A percentile compares a stretch with the other conserved stretches of the same genome.
These are phyloP conservation scores for Oreonectes daqikongensis DNA, from an alignment of 2,797 vertebrate genomes.

Conservation along the genomic window DNA sequence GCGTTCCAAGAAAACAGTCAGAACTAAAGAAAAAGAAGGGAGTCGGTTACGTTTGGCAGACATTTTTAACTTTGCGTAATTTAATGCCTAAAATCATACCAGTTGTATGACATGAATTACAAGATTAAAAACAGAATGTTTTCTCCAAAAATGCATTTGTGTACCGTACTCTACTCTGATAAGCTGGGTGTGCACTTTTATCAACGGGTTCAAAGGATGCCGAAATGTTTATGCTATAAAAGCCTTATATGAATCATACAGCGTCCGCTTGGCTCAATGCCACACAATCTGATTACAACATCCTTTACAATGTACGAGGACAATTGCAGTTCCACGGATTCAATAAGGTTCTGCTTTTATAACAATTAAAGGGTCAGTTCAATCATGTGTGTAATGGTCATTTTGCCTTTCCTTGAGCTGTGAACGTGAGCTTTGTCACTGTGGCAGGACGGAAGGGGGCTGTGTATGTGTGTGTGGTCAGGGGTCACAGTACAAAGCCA, in stretches of 20 bases:
- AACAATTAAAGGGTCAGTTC: slow-evolving; percentile 36
- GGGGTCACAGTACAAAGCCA: slow-evolving; percentile 67
- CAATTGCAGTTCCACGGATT: slow-evolving; percentile 17
- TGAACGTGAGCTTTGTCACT: slow-evolving; percentile 61
- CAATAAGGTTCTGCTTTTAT: neutral
- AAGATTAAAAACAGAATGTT: slow-evolving; percentile 35
- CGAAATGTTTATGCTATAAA: neutral
- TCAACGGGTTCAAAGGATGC: neutral
- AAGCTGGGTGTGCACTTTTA: neutral
- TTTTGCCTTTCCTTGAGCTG: slow-evolving; percentile 43
- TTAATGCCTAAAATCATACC: slow-evolving; percentile 38
- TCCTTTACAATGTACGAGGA: slow-evolving; percentile 30
- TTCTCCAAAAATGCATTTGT: slow-evolving; percentile 26
- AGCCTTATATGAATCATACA: slow-evolving; percentile 13
- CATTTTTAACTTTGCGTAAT: slow-evolving; percentile 16
- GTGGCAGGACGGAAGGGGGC: slow-evolving; percentile 50
- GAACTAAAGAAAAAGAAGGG: slow-evolving; percentile 23
- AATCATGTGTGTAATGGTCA: slow-evolving; percentile 13
- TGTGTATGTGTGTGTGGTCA: slow-evolving; percentile 54
- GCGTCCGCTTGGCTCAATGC: neutral
- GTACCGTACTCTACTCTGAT: slow-evolving; percentile 9
- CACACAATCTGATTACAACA: slow-evolving; percentile 16
- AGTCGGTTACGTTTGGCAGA: slow-evolving; percentile 19
- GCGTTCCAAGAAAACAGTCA: slow-evolving; percentile 22
- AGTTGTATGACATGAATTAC: slow-evolving; percentile 29